Conservation (phyloP, 2,888 invertebrate species). For the Rugalucina vietnamica region DNA sequence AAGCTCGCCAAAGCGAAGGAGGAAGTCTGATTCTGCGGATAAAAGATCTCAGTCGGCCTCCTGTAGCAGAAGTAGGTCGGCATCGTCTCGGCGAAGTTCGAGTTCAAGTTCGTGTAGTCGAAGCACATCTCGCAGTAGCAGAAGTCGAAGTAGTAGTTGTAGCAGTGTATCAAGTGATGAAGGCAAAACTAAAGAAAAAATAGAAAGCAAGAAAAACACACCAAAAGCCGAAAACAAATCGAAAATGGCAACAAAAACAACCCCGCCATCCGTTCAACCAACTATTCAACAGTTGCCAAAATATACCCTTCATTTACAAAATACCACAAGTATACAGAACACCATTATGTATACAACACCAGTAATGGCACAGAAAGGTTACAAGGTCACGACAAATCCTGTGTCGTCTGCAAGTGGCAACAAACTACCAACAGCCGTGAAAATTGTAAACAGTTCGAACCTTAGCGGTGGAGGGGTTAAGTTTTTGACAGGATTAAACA, state of each 20-base stretch:
- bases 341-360: slow-evolving; percentile 41
- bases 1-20: slow-evolving; percentile 41
- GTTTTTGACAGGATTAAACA: slow-evolving; percentile 29
- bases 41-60: slow-evolving; percentile 38
- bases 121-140: slow-evolving; percentile 60
- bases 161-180: slow-evolving; percentile 61
- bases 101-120: slow-evolving; percentile 57
- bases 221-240: background rate
- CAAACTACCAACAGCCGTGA: slow-evolving; percentile 26
- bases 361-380: slow-evolving; percentile 22
- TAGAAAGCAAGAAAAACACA: background rate
- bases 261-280: background rate
- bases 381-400: slow-evolving; percentile 12
- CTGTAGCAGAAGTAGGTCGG: slow-evolving; percentile 46
- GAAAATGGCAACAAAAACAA: background rate
- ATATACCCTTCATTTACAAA: slow-evolving; percentile 49
- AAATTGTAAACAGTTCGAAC: slow-evolving; percentile 39
- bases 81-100: slow-evolving; percentile 11
- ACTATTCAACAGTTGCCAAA: slow-evolving; percentile 35
- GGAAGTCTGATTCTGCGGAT: slow-evolving; percentile 8
- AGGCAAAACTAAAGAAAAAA: slow-evolving; percentile 29
- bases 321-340: slow-evolving; percentile 26
- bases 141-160: slow-evolving; percentile 65
- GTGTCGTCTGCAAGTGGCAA: background rate
- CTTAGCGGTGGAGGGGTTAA: slow-evolving; percentile 25